Evolutionary conservation across 2,888 invertebrate species (phyloP), one percentile per base, ranked within the genome.

Genomic region (Drosophila recens): DNA sequence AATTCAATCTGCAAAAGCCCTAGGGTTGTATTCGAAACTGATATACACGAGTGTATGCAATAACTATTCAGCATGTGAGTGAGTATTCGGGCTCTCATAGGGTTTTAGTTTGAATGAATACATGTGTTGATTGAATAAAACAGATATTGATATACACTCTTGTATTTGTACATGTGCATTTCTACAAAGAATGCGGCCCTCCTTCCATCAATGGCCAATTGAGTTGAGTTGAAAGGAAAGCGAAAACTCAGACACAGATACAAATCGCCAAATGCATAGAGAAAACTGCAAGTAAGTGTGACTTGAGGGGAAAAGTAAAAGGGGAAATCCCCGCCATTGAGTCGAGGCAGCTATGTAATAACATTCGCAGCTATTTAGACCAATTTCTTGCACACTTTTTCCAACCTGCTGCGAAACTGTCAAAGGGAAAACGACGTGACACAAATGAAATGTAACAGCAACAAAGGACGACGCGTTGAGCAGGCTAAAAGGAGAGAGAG

Each of bases 301-400:
- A 10, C 38, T 34, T 23, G 23, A 30, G 45, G 3, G 27, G 27
- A 23, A 34, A 11, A 9, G 43, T 10, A 34, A 27, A n/a, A 6
- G 23, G 45, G 46, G 27, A 51, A 36, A 45, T 34, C 51, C 4
- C n/a, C 13, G n/a, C 45, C 15, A 8, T 51, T 66, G 61, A 45
- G 49, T 54, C 17, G 38, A 9, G 49, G 62, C 72, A 45, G 61
- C 64, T 58, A 67, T 71, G 67, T 80, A 80, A 80, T 80, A 80
- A 79, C 71, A 82, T 79, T 82, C 80, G 57, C 79, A 75, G 80
- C 82, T 82, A 82, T 82, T 79, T 82, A 76, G 82, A 74, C 64
- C 69, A 72, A 54, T 75, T 82, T 76, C 65, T 80, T 67, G 66
- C 74, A 68, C 65, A 40, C 68, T 67, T 66, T 43, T 67, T 45